phyloP scores from a whole-genome alignment of 1,140 invertebrate species.

The Mya arenaria region DNA sequence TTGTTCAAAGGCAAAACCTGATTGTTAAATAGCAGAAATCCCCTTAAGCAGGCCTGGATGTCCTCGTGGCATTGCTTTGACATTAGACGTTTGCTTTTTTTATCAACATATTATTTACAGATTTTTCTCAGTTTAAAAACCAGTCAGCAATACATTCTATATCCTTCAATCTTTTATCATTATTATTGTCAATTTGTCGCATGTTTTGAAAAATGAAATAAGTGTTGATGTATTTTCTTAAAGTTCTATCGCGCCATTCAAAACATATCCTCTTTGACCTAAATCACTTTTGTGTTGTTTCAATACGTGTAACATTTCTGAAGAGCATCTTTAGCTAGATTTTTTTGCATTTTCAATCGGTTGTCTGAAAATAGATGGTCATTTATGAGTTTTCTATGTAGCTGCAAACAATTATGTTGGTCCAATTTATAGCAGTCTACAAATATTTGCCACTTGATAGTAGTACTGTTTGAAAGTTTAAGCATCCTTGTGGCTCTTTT shows the following conservation, averaged over 20 bases:
- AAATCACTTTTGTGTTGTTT: conserved; percentile 9
- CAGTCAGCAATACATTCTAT: background rate
- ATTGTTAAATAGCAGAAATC: too few relatives aligned
- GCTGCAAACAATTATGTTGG: background rate
- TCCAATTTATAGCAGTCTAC: conserved; percentile 3
- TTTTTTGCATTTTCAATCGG: conserved; percentile 17
- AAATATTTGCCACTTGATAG: background rate
- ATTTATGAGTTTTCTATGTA: conserved; percentile 20
- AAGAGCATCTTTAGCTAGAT: conserved; percentile 18
- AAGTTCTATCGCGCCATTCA: conserved; percentile 43
- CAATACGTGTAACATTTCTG: conserved; percentile 40
- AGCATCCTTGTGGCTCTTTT: background rate
- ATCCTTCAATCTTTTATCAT: conserved; percentile 5
- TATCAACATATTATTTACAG: background rate
- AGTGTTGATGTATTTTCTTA: conserved; percentile 26
- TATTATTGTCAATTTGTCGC: conserved; percentile 22
- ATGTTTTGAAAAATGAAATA: conserved; percentile 43
- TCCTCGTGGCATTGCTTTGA: conserved; percentile 51
- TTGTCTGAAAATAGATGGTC: conserved; percentile 14
- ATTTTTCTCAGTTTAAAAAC: conserved; percentile 3
- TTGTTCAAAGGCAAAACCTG: too few relatives aligned
- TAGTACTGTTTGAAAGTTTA: background rate
- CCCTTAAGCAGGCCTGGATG: conserved; percentile 18
- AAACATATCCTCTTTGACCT: conserved; percentile 3
- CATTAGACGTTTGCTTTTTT: conserved; percentile 14